phyloP scores from a whole-genome alignment of 2,888 invertebrate genomes.

The Drosophila anomelani region DNA sequence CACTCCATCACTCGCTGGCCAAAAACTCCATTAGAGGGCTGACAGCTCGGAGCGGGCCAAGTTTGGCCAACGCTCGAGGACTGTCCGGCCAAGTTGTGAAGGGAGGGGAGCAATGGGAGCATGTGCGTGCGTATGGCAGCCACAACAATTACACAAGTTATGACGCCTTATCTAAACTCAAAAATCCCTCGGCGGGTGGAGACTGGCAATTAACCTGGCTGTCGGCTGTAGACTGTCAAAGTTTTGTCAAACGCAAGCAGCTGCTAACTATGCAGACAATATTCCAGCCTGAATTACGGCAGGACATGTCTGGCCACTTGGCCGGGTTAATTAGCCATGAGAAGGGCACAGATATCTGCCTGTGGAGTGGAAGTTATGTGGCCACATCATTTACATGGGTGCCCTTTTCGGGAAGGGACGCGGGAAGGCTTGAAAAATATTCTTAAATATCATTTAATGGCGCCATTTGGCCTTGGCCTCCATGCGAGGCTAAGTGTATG shows the following conservation, averaged over 20 bases:
- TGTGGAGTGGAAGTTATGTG: constrained; percentile 37
- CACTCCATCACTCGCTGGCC: constrained; percentile 20
- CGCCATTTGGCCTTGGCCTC: constrained; percentile 40
- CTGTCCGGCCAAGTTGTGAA: constrained; percentile 12
- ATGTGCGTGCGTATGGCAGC: constrained; percentile 51
- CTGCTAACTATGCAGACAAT: constrained; percentile 55
- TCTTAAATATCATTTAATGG: constrained; percentile 48
- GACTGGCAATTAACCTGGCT: constrained; percentile 54
- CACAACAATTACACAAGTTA: constrained; percentile 63
- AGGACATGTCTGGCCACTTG: constrained; percentile 52
- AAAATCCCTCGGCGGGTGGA: constrained; percentile 38
- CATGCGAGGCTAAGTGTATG: constrained; percentile 28
- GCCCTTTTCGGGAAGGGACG: constrained; percentile 6
- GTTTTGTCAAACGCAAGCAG: constrained; percentile 50
- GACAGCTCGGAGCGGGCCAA: constrained; percentile 34
- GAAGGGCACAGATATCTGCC: constrained; percentile 33
- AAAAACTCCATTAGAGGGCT: constrained; percentile 43
- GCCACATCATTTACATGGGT: constrained; percentile 55
- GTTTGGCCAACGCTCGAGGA: constrained; percentile 22
- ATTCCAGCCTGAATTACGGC: constrained; percentile 52
- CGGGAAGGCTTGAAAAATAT: constrained; percentile 42
- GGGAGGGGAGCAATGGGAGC: constrained; percentile 14
- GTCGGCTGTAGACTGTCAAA: constrained; percentile 38
- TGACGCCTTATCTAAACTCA: constrained; percentile 61
- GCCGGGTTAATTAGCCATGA: constrained; percentile 64